These are phyloP conservation scores for Styela clava DNA, from an alignment of 23 tunicate species.

Conservation along the genomic window DNA sequence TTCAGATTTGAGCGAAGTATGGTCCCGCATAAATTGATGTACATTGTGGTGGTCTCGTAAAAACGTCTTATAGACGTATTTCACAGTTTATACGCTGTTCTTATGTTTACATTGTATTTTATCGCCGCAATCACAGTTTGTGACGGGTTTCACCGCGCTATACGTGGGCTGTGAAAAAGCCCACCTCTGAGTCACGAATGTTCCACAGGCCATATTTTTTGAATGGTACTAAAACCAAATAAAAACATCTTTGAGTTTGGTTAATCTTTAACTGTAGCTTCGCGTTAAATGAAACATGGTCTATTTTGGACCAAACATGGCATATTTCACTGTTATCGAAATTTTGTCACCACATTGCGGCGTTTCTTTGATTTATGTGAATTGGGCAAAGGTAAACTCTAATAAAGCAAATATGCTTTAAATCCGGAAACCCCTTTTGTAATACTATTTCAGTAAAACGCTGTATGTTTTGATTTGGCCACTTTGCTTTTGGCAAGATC, in stretches of 20 bases:
- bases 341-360: neutral
- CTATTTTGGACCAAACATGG: neutral
- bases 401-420: neutral
- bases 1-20: too few relatives aligned
- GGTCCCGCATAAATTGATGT: neutral
- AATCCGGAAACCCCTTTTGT: neutral
- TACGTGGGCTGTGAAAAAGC: too few relatives aligned
- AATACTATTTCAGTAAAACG: too few relatives aligned
- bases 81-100: neutral
- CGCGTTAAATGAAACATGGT: neutral
- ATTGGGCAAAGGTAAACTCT: neutral
- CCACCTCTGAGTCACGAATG: too few relatives aligned
- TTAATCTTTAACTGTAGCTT: neutral
- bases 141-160: too few relatives aligned
- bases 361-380: neutral
- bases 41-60: neutral
- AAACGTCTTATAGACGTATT: neutral
- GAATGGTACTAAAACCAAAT: neutral
- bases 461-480: neutral
- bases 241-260: too few relatives aligned
- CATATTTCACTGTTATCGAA: neutral
- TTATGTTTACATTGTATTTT: neutral
- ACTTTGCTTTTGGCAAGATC: neutral
- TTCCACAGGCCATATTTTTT: too few relatives aligned
- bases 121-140: too few relatives aligned